These are phyloP conservation scores for Apistogramma diplotaenia DNA, from an alignment of 2,113 vertebrate species.

Conservation along the genomic window DNA sequence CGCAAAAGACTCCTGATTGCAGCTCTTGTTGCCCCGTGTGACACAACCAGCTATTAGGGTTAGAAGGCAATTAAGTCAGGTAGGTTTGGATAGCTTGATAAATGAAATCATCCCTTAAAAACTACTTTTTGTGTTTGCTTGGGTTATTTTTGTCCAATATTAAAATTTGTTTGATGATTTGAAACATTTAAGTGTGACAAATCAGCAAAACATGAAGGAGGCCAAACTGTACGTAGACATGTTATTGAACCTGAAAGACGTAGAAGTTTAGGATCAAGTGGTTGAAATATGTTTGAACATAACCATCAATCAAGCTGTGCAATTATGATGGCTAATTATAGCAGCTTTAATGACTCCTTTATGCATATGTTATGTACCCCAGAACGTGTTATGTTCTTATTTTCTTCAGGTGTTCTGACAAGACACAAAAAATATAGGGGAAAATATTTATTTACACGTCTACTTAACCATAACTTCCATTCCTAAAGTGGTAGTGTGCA, in stretches of 20 bases:
- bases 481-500: neutral
- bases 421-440: neutral
- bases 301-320: neutral
- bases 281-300: neutral
- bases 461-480: neutral
- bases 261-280: neutral
- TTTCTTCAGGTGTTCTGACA: neutral
- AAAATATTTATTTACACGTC: conserved; percentile 47
- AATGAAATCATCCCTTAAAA: too few relatives aligned
- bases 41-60: too few relatives aligned
- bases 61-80: too few relatives aligned
- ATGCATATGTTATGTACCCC: neutral
- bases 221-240: neutral
- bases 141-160: too few relatives aligned
- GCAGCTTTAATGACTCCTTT: neutral
- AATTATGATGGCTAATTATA: neutral
- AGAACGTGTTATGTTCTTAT: neutral
- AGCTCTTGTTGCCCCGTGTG: too few relatives aligned
- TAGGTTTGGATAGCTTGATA: too few relatives aligned
- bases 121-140: too few relatives aligned
- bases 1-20: too few relatives aligned
- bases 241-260: neutral
- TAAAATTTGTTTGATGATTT: too few relatives aligned
- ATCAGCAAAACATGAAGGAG: too few relatives aligned
- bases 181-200: too few relatives aligned